A percentile compares a stretch with the other conserved stretches of the same genome.
Evolutionary conservation across 2,797 vertebrate genomes (phyloP).

Genomic region (Knipowitschia caucasica): DNA sequence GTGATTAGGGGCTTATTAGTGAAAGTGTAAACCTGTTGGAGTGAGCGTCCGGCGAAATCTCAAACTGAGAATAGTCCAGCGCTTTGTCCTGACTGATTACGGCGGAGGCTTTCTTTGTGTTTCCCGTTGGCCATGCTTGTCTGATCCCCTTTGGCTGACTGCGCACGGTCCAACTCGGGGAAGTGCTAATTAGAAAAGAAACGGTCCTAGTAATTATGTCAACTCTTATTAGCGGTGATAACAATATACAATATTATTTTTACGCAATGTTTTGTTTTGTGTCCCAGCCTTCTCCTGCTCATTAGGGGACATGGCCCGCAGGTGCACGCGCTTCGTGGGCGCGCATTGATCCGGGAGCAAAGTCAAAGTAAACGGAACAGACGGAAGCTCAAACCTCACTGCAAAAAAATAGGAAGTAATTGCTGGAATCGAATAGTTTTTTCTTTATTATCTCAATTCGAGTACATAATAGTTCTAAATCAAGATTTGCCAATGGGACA

Average conservation of each 20-base stretch:
- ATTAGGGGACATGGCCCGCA: conserved; percentile 83
- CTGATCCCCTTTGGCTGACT: conserved; percentile 89
- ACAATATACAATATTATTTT: conserved; percentile 98
- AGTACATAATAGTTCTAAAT: too few relatives aligned
- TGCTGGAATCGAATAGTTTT: too few relatives aligned
- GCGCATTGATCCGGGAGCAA: conserved; percentile 36
- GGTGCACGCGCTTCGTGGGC: conserved; percentile 2
- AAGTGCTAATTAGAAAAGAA: conserved; percentile 99
- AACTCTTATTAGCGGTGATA: conserved; percentile 85
- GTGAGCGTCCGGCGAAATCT: conserved; percentile 84
- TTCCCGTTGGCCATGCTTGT: conserved; percentile 92
- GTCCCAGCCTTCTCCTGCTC: conserved; percentile 85
- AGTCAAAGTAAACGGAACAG: background rate
- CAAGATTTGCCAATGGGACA: too few relatives aligned
- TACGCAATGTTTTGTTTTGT: conserved; percentile 92
- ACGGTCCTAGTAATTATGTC: conserved; percentile 97
- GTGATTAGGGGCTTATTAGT: conserved; percentile 89
- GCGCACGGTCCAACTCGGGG: conserved; percentile 81
- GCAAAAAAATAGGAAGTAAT: background rate
- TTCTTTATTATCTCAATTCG: too few relatives aligned
- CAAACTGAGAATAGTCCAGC: conserved; percentile 93
- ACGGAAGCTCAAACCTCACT: too few relatives aligned
- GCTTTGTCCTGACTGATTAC: conserved; percentile 96
- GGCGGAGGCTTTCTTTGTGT: conserved; percentile 88
- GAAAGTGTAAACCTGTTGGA: conserved; percentile 85